These are phyloP conservation scores for Alcedo quadribrachys DNA, from an alignment of 2,797 vertebrate genomes.

Conservation along the genomic window DNA sequence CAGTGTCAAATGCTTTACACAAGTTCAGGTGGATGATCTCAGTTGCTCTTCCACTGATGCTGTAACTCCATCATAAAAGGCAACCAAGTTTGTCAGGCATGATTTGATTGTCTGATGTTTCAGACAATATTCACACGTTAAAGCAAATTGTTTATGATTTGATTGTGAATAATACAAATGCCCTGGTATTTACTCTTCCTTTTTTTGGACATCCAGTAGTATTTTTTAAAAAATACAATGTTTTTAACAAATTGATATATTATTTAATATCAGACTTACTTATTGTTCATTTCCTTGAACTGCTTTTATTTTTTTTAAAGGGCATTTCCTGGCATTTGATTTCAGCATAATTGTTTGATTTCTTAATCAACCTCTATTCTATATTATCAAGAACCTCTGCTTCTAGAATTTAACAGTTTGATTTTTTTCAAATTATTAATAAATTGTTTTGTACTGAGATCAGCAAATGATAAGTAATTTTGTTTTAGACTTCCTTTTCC, in stretches of 20 bases:
- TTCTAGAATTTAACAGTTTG: background rate
- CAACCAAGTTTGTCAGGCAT: too few relatives aligned
- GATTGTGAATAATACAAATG: background rate
- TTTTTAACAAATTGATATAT: background rate
- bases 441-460: background rate
- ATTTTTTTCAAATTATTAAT: background rate
- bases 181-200: background rate
- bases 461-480: background rate
- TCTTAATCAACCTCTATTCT: background rate
- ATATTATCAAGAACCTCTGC: background rate
- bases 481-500: background rate
- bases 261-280: background rate
- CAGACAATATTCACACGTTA: background rate
- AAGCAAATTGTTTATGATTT: background rate
- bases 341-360: background rate
- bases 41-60: too few relatives aligned
- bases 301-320: background rate
- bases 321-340: background rate
- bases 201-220: background rate
- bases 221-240: accelerated
- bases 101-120: too few relatives aligned
- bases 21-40: too few relatives aligned
- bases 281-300: background rate
- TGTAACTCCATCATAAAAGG: too few relatives aligned
- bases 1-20: too few relatives aligned